Conservation (phyloP, 2,113 vertebrate species). For the Sylvilagus bachmani region DNA sequence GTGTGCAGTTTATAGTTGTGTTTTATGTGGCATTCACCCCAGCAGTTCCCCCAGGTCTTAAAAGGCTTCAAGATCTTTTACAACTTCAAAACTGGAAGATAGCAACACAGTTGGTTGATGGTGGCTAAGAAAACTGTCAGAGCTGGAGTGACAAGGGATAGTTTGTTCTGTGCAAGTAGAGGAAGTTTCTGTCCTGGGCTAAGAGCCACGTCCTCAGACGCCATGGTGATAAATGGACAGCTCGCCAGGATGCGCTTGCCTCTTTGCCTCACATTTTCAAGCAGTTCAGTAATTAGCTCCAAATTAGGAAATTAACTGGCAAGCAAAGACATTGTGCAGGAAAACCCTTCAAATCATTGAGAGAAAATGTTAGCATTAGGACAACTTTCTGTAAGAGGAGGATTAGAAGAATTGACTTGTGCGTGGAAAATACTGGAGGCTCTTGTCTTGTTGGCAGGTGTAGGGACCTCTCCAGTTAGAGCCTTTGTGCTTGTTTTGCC, state of each 20-base stretch:
- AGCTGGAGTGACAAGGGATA: background rate
- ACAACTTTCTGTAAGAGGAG: background rate
- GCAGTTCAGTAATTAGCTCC: conserved; percentile 74
- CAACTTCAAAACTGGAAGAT: conserved; percentile 7
- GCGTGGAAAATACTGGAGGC: conserved; percentile 57
- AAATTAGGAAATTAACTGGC: conserved; percentile 66
- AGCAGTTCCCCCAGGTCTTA: conserved; percentile 16
- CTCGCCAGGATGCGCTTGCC: conserved; percentile 51
- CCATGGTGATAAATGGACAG: conserved; percentile 47
- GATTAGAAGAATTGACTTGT: conserved; percentile 23
- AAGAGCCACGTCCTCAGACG: conserved; percentile 38
- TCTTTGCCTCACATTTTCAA: conserved; percentile 70
- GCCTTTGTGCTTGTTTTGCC: background rate
- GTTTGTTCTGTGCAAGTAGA: conserved; percentile 2
- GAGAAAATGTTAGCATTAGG: conserved; percentile 36
- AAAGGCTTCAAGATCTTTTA: conserved; percentile 12
- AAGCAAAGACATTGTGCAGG: conserved; percentile 2
- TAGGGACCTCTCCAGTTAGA: background rate
- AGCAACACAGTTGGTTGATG: conserved; percentile 32
- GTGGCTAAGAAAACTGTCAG: background rate
- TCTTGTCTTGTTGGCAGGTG: conserved; percentile 5
- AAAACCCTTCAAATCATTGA: conserved; percentile 43
- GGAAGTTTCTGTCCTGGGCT: conserved; percentile 53
- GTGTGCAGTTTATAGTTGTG: conserved; percentile 4
- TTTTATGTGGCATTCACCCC: conserved; percentile 18